phyloP scores from a whole-genome alignment of 2,888 invertebrate genomes.

The Nasonia oneida region DNA sequence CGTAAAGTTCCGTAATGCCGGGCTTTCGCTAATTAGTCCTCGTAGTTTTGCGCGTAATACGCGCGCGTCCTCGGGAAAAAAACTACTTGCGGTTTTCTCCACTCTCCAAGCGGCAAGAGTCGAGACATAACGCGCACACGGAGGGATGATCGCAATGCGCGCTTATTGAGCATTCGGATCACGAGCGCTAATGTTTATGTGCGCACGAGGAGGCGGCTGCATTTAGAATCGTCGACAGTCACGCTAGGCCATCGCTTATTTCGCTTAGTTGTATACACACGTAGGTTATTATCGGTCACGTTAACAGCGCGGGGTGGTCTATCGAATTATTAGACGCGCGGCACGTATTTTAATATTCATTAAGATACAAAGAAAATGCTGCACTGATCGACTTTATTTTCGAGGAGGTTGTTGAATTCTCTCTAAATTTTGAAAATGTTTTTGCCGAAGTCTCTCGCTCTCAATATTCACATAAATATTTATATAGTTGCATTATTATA shows the following conservation, averaged over 20 bases:
- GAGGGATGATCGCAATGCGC: not conserved
- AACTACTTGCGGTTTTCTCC: not conserved
- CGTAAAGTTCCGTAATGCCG: constrained; percentile 49
- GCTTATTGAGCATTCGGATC: constrained; percentile 38
- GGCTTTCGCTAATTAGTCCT: constrained; percentile 54
- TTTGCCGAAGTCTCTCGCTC: no score
- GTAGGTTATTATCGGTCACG: constrained; percentile 45
- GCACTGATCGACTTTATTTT: no score
- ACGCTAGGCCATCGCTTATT: constrained; percentile 48
- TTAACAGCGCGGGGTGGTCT: constrained; percentile 54
- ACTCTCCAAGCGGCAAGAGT: not conserved
- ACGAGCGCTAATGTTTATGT: constrained; percentile 36
- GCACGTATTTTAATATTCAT: constrained; percentile 29
- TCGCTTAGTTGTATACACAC: constrained; percentile 16
- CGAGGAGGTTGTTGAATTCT: no score
- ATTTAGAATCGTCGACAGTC: constrained; percentile 54
- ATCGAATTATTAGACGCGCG: constrained; percentile 25
- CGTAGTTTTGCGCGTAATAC: constrained; percentile 12
- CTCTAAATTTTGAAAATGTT: no score
- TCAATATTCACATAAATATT: no score
- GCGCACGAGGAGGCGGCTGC: constrained; percentile 3
- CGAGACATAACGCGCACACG: not conserved
- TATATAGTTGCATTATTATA: no score
- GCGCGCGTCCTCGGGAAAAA: constrained; percentile 18
- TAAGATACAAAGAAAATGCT: not conserved